phyloP scores from a whole-genome alignment of 2,888 invertebrate genomes.

The Penaeus monodon region DNA sequence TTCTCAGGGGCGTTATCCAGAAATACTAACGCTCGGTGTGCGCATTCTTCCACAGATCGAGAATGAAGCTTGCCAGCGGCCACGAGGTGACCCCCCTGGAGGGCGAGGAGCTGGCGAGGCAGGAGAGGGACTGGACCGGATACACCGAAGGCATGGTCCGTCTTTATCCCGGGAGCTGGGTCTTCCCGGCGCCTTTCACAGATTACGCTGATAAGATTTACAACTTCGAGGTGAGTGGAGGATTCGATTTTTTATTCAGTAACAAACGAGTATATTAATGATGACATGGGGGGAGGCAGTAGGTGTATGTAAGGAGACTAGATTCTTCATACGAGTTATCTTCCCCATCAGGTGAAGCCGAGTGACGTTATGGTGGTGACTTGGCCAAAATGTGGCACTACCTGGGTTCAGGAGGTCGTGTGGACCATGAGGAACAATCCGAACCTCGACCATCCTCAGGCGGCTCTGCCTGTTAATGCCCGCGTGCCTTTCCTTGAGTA shows the following conservation, averaged over 20 bases:
- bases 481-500: conserved; percentile 28
- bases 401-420: conserved; percentile 43
- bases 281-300: background rate
- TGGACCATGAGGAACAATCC: conserved; percentile 50
- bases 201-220: conserved; percentile 33
- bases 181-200: background rate
- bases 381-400: conserved; percentile 43
- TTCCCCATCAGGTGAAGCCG: conserved; percentile 16
- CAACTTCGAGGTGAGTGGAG: conserved; percentile 25
- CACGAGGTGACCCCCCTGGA: conserved; percentile 35
- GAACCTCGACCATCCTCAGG: conserved; percentile 9
- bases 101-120: conserved; percentile 29
- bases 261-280: background rate
- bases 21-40: too few species aligned
- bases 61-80: conserved; percentile 3
- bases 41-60: too few species aligned
- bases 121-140: conserved; percentile 14
- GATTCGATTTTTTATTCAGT: background rate
- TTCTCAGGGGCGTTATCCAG: too few species aligned
- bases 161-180: conserved; percentile 35
- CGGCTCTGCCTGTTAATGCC: background rate
- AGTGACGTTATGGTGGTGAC: conserved; percentile 33
- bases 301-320: background rate
- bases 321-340: background rate
- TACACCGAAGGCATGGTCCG: conserved; percentile 34